Base-by-base conservation (phyloP, 1,140 invertebrate species). In the Chrysoperla carnea region DNA sequence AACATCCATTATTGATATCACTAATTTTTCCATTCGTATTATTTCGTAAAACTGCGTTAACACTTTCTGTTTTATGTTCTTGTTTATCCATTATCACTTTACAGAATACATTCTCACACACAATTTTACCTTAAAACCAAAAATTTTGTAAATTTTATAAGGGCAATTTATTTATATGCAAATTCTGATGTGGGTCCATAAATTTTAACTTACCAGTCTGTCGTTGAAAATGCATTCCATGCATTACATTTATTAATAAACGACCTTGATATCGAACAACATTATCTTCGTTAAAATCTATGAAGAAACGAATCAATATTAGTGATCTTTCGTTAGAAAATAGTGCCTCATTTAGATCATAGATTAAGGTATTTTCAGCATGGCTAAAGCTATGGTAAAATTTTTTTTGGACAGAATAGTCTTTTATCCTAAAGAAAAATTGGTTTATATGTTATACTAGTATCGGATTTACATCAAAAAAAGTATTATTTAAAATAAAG, bases 61-160 rank as follows among this genome's bases (percentile, higher is more conserved):
- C 65, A 2, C 81, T 70, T 46, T 69, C 67, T 0, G 83, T 88
- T 51, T 72, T 67, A 50, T 83, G 75, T 55, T 80, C 76, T 60
- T 84, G 81, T 8, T 74, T 75, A 2, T 81, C 82, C 68, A 88
- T 73, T 43, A 70, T 77, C 1, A 86, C 79, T 66, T 84, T 81
- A 61, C 81, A 84, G 56, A 82, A 86, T 23, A 78, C 71, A 55
- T 81, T 79, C 45, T 61, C 57, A 9, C 41, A 36, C 28, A 46
- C 39, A 7, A 38, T 46, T 36, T 35, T 31, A 12, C 47, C 46
- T 48, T 29, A 44, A 39, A 8, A 27, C 42, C 8, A 40, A 29
- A 40, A 8, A 9, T 43, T 47, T 8, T 28, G 8, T 9, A 36
- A 51, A 64, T 67, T 51, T 70, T 68, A 7, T 67, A 66, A 70